phyloP scores from a whole-genome alignment of 2,797 vertebrate species.

The Telmatherina bonti region DNA sequence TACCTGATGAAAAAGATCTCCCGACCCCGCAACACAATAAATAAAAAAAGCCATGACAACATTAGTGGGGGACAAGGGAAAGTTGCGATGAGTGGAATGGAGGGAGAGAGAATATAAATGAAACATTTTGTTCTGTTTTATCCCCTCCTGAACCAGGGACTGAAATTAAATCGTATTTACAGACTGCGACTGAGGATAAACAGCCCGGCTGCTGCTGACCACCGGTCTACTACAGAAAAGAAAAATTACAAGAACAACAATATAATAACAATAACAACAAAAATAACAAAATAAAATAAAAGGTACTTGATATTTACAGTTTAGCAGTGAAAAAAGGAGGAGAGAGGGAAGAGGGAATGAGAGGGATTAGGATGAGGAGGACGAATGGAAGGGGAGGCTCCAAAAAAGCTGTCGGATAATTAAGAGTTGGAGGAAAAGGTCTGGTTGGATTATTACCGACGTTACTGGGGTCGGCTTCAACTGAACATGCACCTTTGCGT shows the following conservation, averaged over 20 bases:
- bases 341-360: slow-evolving; percentile 51
- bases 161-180: slow-evolving; percentile 85
- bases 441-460: slow-evolving; percentile 64
- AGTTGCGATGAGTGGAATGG: slow-evolving; percentile 66
- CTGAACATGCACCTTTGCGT: slow-evolving; percentile 61
- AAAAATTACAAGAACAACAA: slow-evolving; percentile 84
- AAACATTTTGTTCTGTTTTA: slow-evolving; percentile 80
- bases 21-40: slow-evolving; percentile 75
- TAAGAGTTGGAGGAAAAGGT: slow-evolving; percentile 50
- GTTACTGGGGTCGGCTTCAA: slow-evolving; percentile 53
- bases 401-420: slow-evolving; percentile 66
- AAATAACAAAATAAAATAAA: slow-evolving; percentile 82
- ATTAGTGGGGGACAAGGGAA: slow-evolving; percentile 61
- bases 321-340: slow-evolving; percentile 78
- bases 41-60: slow-evolving; percentile 78
- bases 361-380: slow-evolving; percentile 47
- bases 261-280: slow-evolving; percentile 84
- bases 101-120: slow-evolving; percentile 82
- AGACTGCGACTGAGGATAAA: slow-evolving; percentile 82
- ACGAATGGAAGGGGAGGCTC: slow-evolving; percentile 68
- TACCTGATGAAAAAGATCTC: slow-evolving; percentile 36
- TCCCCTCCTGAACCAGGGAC: slow-evolving; percentile 75
- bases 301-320: slow-evolving; percentile 89
- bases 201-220: slow-evolving; percentile 74
- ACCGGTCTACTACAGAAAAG: slow-evolving; percentile 79